Percentiles rank a stretch among this genome's conserved stretches.
Evolutionary conservation across 1,140 invertebrate genomes (phyloP).

Genomic region (Cryptotermes secundus): DNA sequence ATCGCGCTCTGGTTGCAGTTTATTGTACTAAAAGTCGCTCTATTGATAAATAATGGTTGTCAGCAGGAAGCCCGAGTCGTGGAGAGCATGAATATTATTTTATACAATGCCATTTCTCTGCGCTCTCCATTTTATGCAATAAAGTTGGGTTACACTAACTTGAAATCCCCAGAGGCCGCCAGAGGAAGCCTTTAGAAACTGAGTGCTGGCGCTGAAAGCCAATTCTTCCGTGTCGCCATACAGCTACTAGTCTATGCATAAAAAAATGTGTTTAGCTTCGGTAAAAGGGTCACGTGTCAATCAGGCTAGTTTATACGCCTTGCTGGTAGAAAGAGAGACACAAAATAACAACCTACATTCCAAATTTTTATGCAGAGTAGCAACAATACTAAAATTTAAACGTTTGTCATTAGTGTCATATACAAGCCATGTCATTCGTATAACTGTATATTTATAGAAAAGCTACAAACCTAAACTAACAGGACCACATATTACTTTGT

Average conservation of each 20-base stretch:
- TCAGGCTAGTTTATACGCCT: not conserved
- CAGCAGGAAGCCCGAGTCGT: not conserved
- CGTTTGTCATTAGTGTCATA: too few species aligned
- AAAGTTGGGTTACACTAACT: not conserved
- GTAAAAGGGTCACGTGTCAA: not conserved
- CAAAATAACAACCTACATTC: too few species aligned
- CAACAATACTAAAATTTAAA: too few species aligned
- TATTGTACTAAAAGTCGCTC: not conserved
- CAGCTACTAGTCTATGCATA: not conserved
- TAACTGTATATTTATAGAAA: too few species aligned
- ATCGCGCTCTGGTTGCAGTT: not conserved
- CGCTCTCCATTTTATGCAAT: not conserved
- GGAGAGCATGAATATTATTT: not conserved
- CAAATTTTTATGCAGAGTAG: too few species aligned
- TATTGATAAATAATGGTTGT: constrained; percentile 20
- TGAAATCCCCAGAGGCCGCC: not conserved
- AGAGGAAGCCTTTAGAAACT: too few species aligned
- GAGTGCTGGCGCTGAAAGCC: not conserved
- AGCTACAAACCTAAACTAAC: too few species aligned
- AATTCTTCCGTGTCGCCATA: constrained; percentile 7
- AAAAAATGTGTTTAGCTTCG: not conserved
- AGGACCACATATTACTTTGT: too few species aligned
- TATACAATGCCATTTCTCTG: not conserved
- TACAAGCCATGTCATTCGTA: too few species aligned
- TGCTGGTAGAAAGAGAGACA: too few species aligned